Conservation (phyloP, 1,140 invertebrate genomes). For the Scaptomyza pallida region DNA sequence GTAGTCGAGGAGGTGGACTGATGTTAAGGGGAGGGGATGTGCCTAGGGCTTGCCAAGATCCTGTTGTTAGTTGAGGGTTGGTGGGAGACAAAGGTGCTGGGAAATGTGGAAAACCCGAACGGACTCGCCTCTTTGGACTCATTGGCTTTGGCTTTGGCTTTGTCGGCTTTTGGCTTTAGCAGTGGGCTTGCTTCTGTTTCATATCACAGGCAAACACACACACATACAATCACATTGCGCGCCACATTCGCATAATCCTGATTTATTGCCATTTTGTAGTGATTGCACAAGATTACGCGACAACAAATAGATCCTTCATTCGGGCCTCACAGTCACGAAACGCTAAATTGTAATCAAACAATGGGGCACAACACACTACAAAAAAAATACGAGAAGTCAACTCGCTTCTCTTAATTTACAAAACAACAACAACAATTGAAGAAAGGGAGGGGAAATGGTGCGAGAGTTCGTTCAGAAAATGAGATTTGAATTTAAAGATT, state of each 20-base stretch:
- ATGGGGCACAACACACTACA: slow-evolving; percentile 44
- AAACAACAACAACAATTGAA: slow-evolving; percentile 41
- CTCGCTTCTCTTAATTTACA: slow-evolving; percentile 72
- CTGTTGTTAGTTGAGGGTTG: slow-evolving; percentile 32
- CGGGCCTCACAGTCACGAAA: slow-evolving; percentile 73
- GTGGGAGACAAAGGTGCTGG: slow-evolving; percentile 41
- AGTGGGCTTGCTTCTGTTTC: neutral
- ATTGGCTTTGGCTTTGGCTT: slow-evolving; percentile 41
- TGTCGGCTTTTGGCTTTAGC: slow-evolving; percentile 8
- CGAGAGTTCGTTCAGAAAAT: slow-evolving; percentile 53
- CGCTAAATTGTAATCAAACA: slow-evolving; percentile 83
- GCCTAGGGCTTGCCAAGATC: slow-evolving; percentile 25
- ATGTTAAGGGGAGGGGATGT: neutral
- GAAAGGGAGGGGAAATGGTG: neutral
- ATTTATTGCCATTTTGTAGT: slow-evolving; percentile 83
- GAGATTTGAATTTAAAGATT: slow-evolving; percentile 83
- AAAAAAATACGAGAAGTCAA: slow-evolving; percentile 49
- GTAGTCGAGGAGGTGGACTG: neutral
- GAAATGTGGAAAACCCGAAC: slow-evolving; percentile 26
- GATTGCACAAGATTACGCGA: slow-evolving; percentile 82
- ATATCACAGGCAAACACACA: slow-evolving; percentile 18
- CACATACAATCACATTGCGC: slow-evolving; percentile 67
- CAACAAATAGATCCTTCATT: slow-evolving; percentile 83
- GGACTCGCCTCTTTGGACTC: slow-evolving; percentile 12
- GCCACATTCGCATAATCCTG: slow-evolving; percentile 83